Evolutionary conservation across 2,113 vertebrate species (phyloP), one percentile per base, ranked within the genome.

Genomic region (Poeciliopsis occidentalis): DNA sequence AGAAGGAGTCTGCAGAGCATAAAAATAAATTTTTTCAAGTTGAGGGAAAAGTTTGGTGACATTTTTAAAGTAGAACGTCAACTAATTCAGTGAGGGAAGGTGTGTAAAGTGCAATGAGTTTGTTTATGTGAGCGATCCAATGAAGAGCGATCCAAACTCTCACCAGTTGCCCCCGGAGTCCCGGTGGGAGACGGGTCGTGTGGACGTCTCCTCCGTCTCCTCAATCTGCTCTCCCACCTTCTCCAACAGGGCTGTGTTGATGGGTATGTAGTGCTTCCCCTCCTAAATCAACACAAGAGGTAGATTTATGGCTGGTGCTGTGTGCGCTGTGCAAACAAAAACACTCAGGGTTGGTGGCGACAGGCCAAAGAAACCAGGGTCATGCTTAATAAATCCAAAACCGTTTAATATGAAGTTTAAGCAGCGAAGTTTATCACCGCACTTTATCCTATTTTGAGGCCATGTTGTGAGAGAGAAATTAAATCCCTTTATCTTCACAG

Each of bases 241-340:
- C 22, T 85, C 88, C 80, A 95, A 91, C 88, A 97, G 77, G 29
- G 94, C 94, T n/a, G 95, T 97, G 92, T 97, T 97, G 89, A 98
- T 92, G 44, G 97, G 97, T 78, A 98, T 98, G 60, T 98, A 98
- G 84, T 98, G 96, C 86, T 98, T 98, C 4, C 97, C 97, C 81
- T 97, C 97, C 97, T 98, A 29, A 76, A 79, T 39, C 75, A 76
- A 81, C 10, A 81, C 71, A 80, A 73, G 78, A 69, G 41, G 44
- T 17, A 47, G 73, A 22, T 77, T 81, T 72, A 81, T 68, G 71
- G 61, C 4, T 7, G 8, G 60, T 60, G 62, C 39, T 64, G 44
- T 7, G 62, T 17, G 19, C 17, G 26, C 61, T 82, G 34, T 0
- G 24, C 64, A 79, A 85, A 85, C 73, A 64, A 29, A 65, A 19